A percentile compares a stretch with the other conserved stretches of the same genome.
These are phyloP conservation scores for Pterostichus niger DNA, from an alignment of 2,888 invertebrate genomes.

Conservation along the genomic window DNA sequence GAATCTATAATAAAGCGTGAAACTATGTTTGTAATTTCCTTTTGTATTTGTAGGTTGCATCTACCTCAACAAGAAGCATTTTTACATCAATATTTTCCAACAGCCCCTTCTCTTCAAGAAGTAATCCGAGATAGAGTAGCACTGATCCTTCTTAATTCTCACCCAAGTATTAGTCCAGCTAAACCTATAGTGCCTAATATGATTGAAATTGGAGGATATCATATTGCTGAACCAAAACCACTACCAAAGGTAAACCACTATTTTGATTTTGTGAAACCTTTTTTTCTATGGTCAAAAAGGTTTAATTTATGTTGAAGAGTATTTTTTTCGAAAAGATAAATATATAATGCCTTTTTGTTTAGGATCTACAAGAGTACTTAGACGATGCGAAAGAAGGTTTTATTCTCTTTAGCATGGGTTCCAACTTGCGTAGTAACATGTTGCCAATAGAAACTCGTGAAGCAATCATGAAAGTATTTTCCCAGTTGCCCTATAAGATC, in stretches of 20 bases:
- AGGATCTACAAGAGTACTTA: constrained; percentile 62
- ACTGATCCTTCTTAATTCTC: constrained; percentile 63
- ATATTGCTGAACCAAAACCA: constrained; percentile 39
- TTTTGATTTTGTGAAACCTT: too few species aligned
- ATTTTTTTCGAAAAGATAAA: not conserved
- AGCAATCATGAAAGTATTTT: constrained; percentile 1
- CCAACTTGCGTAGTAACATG: constrained; percentile 69
- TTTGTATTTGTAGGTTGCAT: constrained; percentile 3
- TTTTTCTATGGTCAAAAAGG: too few species aligned
- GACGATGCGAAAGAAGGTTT: constrained; percentile 70
- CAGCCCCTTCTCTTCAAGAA: constrained; percentile 30
- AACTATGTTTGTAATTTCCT: too few species aligned
- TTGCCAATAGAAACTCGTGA: not conserved
- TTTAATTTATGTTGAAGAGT: too few species aligned
- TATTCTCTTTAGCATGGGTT: constrained; percentile 72
- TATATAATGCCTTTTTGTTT: not conserved
- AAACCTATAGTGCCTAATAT: constrained; percentile 58
- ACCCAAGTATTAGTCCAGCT: constrained; percentile 45
- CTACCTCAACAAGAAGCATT: constrained; percentile 49
- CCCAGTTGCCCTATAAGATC: constrained; percentile 28
- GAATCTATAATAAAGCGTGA: too few species aligned
- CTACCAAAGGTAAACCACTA: constrained; percentile 32
- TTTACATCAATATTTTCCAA: constrained; percentile 61
- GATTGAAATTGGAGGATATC: constrained; percentile 57
- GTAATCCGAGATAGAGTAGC: constrained; percentile 58